phyloP scores from a whole-genome alignment of 2,797 vertebrate genomes.

The Liasis olivaceus region DNA sequence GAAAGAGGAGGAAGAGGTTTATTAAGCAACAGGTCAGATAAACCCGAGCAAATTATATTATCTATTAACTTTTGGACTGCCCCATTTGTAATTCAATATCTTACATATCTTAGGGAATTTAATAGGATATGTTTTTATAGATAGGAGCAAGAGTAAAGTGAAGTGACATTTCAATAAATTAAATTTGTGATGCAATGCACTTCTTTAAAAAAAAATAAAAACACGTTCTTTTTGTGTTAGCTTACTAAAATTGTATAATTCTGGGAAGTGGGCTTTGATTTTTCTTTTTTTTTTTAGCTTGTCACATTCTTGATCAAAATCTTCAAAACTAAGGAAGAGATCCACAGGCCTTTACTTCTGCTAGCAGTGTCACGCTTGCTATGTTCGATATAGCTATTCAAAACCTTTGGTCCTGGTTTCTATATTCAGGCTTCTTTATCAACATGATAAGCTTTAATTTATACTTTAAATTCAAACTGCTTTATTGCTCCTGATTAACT shows the following conservation, averaged over 20 bases:
- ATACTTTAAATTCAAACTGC: constrained; percentile 1
- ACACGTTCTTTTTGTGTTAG: background rate
- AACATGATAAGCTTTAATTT: background rate
- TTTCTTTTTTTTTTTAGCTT: background rate
- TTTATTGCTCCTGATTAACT: constrained; percentile 31
- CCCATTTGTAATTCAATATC: background rate
- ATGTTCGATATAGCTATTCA: constrained; percentile 14
- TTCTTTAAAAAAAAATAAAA: background rate
- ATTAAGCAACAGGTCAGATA: background rate
- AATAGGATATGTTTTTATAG: background rate
- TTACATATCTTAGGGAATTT: background rate
- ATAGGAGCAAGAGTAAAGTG: too few relatives aligned
- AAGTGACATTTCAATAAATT: too few relatives aligned
- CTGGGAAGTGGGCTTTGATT: background rate
- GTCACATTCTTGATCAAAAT: background rate
- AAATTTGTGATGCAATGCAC: background rate
- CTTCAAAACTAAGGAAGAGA: background rate
- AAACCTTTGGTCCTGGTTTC: constrained; percentile 21
- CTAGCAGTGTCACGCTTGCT: background rate
- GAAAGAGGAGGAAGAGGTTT: background rate
- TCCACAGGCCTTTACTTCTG: background rate
- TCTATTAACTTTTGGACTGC: background rate
- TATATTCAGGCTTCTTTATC: constrained; percentile 23
- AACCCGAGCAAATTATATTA: background rate
- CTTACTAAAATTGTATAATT: background rate